These are phyloP conservation scores for Mechanitis mazaeus DNA, from an alignment of 2,888 invertebrate genomes.

Conservation along the genomic window DNA sequence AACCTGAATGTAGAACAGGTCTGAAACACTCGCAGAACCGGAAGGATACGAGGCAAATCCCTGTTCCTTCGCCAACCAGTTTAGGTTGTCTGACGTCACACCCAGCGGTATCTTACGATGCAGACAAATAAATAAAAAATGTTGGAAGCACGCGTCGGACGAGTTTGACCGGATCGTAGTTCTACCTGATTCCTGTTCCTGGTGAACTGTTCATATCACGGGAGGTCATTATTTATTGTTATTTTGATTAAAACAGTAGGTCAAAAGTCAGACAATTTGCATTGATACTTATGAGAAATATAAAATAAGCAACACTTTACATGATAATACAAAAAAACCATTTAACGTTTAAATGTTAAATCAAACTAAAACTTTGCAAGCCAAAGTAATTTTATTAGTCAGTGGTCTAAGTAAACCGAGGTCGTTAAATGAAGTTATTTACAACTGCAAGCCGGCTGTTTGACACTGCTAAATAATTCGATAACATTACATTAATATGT, in stretches of 20 bases:
- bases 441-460: slow-evolving; percentile 19
- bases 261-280: slow-evolving; percentile 1
- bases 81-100: slow-evolving; percentile 75
- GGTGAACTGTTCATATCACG: slow-evolving; percentile 59
- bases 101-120: slow-evolving; percentile 75
- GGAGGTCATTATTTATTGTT: slow-evolving; percentile 49
- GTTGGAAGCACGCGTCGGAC: slow-evolving; percentile 76
- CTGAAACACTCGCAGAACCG: slow-evolving; percentile 73
- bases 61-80: slow-evolving; percentile 77
- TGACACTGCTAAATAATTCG: slow-evolving; percentile 21
- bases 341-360: too few relatives aligned
- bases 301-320: background rate
- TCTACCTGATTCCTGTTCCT: slow-evolving; percentile 77
- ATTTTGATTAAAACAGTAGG: slow-evolving; percentile 27
- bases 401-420: slow-evolving; percentile 16
- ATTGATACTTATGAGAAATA: background rate
- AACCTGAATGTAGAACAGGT: slow-evolving; percentile 75
- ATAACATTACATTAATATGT: slow-evolving; percentile 24
- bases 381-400: slow-evolving; percentile 11
- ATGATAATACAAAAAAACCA: too few relatives aligned
- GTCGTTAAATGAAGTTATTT: slow-evolving; percentile 19
- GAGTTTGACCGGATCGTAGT: slow-evolving; percentile 76
- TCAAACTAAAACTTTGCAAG: background rate
- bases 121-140: slow-evolving; percentile 77
- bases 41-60: slow-evolving; percentile 76